Base-by-base conservation (phyloP, 1,140 invertebrate species). In the Zeugodacus cucurbitae region DNA sequence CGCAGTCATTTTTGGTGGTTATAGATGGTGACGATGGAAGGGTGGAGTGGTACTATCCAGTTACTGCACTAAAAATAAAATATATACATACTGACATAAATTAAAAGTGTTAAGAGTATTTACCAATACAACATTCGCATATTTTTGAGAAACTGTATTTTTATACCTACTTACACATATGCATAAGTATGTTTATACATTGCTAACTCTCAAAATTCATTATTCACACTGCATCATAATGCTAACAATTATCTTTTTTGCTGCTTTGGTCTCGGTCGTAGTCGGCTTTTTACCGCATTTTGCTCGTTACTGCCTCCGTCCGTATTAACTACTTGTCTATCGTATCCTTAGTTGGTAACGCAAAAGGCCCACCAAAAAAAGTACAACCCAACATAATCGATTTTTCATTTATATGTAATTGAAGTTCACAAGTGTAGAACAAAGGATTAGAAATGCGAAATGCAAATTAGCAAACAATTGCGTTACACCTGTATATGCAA, bases 401-500 rank as follows among this genome's bases (percentile, higher is more conserved):
- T 87, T 87, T 87, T 87, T 44, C 86, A 87, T 64, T 44, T 87
- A 44, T 48, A 48, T 82, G 22, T 26, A 22, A 26, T 17, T 82
- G 48, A 29, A 82, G 11, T 82, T 48, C 41, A 10, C 41, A 26
- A 26, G 17, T 82, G 74, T 41, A 82, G 74, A 41, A 82, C 10
- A 41, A 82, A 48, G 2, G 37, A 34, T 37, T 34, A 74, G 14
- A 14, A 67, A 67, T 14, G 7, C 14, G 34, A 34, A 82, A 48
- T 48, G 11, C 41, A 82, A 82, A 82, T 54, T 44, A 74, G 37
- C 6, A 37, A 34, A 37, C 34, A 22, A 22, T 74, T 20, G 17
- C 22, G 70, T 22, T 34, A 22, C 70, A 67, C 62, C 11, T 67
- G 29, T 17, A 11, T 67, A 1, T 17, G 62, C 62, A 34, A 54